Evolutionary conservation across 2,888 invertebrate genomes (phyloP), one percentile per base, ranked within the genome.

Genomic region (Melipona beecheii): DNA sequence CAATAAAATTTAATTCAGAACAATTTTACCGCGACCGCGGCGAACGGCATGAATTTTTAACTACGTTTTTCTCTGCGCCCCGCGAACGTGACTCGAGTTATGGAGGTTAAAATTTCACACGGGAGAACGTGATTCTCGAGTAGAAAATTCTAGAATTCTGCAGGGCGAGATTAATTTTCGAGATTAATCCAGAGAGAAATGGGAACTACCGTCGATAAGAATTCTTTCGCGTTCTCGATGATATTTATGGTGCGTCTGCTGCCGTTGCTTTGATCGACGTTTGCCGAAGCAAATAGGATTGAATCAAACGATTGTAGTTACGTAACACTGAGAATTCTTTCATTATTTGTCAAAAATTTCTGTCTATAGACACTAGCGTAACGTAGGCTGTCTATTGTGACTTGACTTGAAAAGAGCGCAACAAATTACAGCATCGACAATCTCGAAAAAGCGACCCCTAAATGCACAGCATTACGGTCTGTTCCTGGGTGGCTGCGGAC

Each of bases 401-500:
- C 24, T 19, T 17, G 9, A 60, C 24, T 17, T 27, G 6, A 43
- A 60, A 15, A 49, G 27, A 1, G 13, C 2, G 17, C n/a, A 31
- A 17, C 50, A 27, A 43, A 27, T 31, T 31, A 31, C 31, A 31
- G 31, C 31, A 58, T 79, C 62, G 27, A 76, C 64, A 76, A 52
- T 75, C 68, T 50, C 27, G n/a, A 31, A 69, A 54, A 60, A 31
- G 15, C 36, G 70, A 2, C 6, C 78, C 71, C 54, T 60, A 81
- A 78, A 81, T 81, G 71, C 66, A 66, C 71, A 78, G 66, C 70
- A 27, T 71, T 80, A 60, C 56, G 52, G 56, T 19, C 15, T 21
- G 31, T 5, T 27, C 2, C 49, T 49, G 36, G 65, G 27, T 78
- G 78, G 58, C 78, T 77, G 77, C 70, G 50, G 80, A 71, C 77